A percentile compares a stretch with the other conserved stretches of the same genome.
Evolutionary conservation across 2,113 vertebrate species (phyloP).

Genomic region (Sphyrna mokarran): DNA sequence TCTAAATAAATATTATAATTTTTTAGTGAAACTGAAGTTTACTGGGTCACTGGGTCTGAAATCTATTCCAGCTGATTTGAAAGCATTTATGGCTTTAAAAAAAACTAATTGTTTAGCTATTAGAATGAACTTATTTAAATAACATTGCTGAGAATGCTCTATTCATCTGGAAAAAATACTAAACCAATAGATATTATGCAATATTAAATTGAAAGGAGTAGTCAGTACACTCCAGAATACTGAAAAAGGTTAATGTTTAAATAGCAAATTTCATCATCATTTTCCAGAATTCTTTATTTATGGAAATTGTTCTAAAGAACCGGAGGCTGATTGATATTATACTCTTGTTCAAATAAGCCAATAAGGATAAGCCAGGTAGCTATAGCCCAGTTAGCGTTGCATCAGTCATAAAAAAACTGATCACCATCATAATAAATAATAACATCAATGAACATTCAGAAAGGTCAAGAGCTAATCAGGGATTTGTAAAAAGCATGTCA

Average conservation of each 20-base stretch:
- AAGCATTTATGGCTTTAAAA: not conserved
- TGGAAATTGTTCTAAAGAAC: not conserved
- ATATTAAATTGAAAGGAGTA: not conserved
- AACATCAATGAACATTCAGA: not conserved
- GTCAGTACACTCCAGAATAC: not conserved
- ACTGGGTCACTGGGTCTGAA: no score
- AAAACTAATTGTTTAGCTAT: not conserved
- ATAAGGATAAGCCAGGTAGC: not conserved
- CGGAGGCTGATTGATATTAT: not conserved
- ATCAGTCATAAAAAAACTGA: not conserved
- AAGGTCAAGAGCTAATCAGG: not conserved
- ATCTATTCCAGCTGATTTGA: not conserved
- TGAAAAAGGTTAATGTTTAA: not conserved
- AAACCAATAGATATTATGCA: not conserved
- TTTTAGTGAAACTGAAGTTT: no score
- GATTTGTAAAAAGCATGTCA: not conserved
- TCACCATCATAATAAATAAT: not conserved
- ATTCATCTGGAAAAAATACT: not conserved
- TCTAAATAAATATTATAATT: no score
- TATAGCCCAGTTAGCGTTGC: not conserved
- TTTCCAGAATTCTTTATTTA: not conserved
- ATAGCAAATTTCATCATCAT: not conserved
- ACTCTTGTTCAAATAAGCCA: not conserved
- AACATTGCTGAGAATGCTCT: not conserved
- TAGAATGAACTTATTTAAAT: not conserved